These are phyloP conservation scores for Apeira syringaria DNA, from an alignment of 2,888 invertebrate species.

Conservation along the genomic window DNA sequence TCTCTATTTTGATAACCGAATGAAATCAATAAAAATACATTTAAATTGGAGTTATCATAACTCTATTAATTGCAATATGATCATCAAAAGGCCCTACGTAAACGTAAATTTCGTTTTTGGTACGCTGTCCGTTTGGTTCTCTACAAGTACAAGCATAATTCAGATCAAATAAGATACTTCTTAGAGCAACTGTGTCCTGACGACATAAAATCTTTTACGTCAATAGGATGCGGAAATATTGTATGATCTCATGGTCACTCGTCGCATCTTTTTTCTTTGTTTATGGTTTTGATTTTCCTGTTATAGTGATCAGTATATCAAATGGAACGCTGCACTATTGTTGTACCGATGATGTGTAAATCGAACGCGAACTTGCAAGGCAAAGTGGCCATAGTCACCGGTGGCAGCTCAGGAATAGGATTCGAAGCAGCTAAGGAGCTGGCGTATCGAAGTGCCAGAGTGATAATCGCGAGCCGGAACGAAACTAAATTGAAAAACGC, in stretches of 20 bases:
- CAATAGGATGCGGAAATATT: constrained; percentile 12
- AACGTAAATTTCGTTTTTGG: no score
- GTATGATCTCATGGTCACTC: constrained; percentile 2
- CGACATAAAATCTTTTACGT: background rate
- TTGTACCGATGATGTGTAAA: constrained; percentile 43
- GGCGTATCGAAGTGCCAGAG: constrained; percentile 70
- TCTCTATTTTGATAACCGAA: no score
- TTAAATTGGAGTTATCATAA: no score
- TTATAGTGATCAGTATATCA: constrained; percentile 22
- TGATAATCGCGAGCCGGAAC: constrained; percentile 79
- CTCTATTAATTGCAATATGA: no score
- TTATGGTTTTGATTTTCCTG: constrained; percentile 33
- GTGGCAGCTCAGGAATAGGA: constrained; percentile 70
- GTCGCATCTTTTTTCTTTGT: constrained; percentile 31
- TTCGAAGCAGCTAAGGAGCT: constrained; percentile 71
- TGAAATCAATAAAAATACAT: no score
- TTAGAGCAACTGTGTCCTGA: no score
- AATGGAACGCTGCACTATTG: constrained; percentile 8
- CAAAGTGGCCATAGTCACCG: constrained; percentile 68
- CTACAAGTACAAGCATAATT: no score
- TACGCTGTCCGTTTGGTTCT: no score
- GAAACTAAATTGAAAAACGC: constrained; percentile 66
- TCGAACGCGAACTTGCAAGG: constrained; percentile 52
- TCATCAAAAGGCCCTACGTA: no score
- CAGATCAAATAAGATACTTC: no score